Base-by-base conservation (phyloP, 2,113 vertebrate species). In the Corydoras sp. region DNA sequence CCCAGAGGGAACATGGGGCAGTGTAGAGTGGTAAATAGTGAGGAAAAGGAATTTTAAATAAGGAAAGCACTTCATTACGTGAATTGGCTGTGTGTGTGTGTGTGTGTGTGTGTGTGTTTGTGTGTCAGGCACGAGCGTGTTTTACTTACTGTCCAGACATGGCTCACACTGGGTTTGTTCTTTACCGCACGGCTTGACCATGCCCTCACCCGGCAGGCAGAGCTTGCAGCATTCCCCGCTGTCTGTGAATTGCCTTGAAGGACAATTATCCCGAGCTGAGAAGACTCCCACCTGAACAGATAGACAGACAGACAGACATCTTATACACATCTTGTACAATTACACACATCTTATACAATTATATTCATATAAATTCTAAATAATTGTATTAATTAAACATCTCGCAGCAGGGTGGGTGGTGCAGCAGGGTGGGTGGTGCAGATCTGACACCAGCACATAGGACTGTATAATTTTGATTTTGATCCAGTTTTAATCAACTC, bases 91-190 rank as follows among this genome's bases (percentile, higher is more conserved):
- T 29, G 49, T 65, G 43, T 2, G 63, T 65, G 63, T 30, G 43
- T 69, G 43, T 31, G 11, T 58, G 9, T 14, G 48, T 55, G 60
- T 71, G 63, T 30, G 29, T 72, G 66, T 43, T 4, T 43, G 35
- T 43, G 1, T 8, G 35, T 24, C 4, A 13, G 58, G 62, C 32
- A 35, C 62, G 59, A 31, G 55, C 68, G 70, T 50, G 70, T 48
- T 63, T 51, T 61, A 94, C 95, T 95, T 80, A 99, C 96, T 99
- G 89, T 99, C 96, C 66, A 94, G 86, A 81, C 96, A 99, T 15
- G 92, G 91, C 62, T 88, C 82, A 1, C 96, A 99, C 61, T 88
- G 81, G 0, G 96, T 95, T 88, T 99, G 94, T 63, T 88, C 88
- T 71, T 12, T 79, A 68, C 93, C 93, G 0, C 96, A 99, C 7